Conservation (phyloP, 2,113 vertebrate species). For the Meriones unguiculatus region DNA sequence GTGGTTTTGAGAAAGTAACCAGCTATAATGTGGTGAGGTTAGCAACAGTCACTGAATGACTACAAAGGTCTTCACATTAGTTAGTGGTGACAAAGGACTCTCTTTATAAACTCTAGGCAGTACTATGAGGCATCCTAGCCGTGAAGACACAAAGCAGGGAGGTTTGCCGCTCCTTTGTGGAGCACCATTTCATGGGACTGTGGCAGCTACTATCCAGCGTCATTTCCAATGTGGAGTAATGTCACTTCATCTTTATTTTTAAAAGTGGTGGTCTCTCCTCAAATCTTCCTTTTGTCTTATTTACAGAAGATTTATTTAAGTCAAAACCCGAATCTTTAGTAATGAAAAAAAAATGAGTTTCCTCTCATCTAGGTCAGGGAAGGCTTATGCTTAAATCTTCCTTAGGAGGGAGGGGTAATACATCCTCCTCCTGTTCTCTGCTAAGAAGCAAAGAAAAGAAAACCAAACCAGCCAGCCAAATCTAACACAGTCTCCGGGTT, state of each 20-base stretch:
- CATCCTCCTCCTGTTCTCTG: no score
- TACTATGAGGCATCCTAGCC: not conserved
- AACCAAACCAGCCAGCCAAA: not conserved
- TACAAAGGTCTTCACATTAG: not conserved
- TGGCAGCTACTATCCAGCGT: not conserved
- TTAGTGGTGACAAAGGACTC: not conserved
- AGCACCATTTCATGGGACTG: not conserved
- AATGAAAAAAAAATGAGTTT: not conserved
- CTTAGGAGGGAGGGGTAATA: not conserved
- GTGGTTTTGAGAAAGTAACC: not conserved
- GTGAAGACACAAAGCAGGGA: not conserved
- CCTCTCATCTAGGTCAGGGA: constrained; percentile 13
- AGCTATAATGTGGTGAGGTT: not conserved
- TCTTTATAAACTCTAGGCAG: not conserved
- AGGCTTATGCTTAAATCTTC: constrained; percentile 19
- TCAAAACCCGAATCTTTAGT: not conserved
- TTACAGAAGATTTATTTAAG: constrained; percentile 13
- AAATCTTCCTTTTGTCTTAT: not conserved
- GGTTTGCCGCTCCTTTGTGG: not conserved
- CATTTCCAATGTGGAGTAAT: not conserved
- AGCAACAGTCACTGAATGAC: not conserved
- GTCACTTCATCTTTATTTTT: not conserved
- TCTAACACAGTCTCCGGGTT: not conserved
- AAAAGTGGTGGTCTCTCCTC: not conserved
- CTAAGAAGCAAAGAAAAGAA: not conserved